phyloP scores from a whole-genome alignment of 2,888 invertebrate genomes.

The Marasmarcha lunaedactyla region DNA sequence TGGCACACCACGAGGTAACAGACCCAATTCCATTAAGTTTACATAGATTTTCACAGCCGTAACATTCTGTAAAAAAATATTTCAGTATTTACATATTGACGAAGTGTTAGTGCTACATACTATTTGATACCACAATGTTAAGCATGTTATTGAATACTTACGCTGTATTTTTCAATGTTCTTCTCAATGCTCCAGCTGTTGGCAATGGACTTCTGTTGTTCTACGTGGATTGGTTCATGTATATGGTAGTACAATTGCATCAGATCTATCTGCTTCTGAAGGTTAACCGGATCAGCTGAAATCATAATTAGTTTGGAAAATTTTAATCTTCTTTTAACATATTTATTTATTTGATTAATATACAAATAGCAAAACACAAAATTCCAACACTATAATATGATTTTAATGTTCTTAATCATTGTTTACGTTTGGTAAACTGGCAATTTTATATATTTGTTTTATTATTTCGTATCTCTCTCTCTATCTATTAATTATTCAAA shows the following conservation, averaged over 20 bases:
- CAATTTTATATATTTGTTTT: too few species aligned
- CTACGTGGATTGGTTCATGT: slow-evolving; percentile 70
- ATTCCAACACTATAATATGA: too few species aligned
- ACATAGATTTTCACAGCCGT: slow-evolving; percentile 68
- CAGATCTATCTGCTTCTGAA: slow-evolving; percentile 52
- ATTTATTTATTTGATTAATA: too few species aligned
- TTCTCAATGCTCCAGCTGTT: slow-evolving; percentile 59
- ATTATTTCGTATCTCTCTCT: too few species aligned
- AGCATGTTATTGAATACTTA: too few species aligned
- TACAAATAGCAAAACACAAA: too few species aligned
- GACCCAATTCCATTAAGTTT: slow-evolving; percentile 55
- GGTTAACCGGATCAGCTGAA: slow-evolving; percentile 61
- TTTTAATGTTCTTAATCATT: too few species aligned
- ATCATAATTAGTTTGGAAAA: too few species aligned
- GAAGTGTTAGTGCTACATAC: background rate
- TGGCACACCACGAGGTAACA: slow-evolving; percentile 69
- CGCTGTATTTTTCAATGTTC: slow-evolving; percentile 59
- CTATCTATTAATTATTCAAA: too few species aligned
- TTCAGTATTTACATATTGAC: too few species aligned
- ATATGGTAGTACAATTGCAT: slow-evolving; percentile 54
- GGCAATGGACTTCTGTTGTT: slow-evolving; percentile 60
- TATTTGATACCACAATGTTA: too few species aligned
- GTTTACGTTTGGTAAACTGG: too few species aligned
- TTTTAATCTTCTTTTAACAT: background rate
- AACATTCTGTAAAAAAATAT: slow-evolving; percentile 49